Evolutionary conservation across 1,140 invertebrate genomes (phyloP).

Genomic region (Drosophila hydei): DNA sequence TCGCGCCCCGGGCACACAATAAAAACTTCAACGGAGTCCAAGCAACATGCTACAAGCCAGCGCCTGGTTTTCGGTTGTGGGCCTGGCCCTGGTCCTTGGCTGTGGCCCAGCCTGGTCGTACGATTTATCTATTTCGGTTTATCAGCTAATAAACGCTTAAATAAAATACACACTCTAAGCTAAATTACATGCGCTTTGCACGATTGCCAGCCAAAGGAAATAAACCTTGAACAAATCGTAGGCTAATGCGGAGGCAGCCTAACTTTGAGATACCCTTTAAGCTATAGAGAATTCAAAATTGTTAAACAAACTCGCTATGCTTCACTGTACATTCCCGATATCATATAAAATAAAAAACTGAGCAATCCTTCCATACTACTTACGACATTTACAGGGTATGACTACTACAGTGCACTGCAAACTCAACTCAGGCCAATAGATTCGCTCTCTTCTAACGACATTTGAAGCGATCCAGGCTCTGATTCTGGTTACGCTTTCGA

Average conservation of each 20-base stretch:
- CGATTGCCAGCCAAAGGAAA: conserved; percentile 40
- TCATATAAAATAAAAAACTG: not conserved
- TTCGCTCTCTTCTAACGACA: conserved; percentile 69
- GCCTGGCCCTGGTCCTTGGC: not conserved
- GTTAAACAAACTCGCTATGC: too few species aligned
- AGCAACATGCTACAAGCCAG: conserved; percentile 1
- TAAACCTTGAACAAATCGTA: conserved; percentile 16
- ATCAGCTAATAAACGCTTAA: conserved; percentile 82
- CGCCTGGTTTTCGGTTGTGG: not conserved
- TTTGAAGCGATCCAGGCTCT: conserved; percentile 56
- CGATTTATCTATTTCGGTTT: conserved; percentile 80
- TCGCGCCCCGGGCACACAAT: conserved; percentile 58
- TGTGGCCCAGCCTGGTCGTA: conserved; percentile 26
- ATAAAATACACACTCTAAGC: conserved; percentile 82
- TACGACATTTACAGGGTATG: conserved; percentile 1
- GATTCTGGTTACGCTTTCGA: conserved; percentile 2
- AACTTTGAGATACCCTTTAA: conserved; percentile 26
- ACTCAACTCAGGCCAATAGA: conserved; percentile 13
- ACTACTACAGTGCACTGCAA: not conserved
- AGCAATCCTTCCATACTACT: not conserved
- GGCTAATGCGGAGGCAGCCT: not conserved
- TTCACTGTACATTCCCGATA: too few species aligned
- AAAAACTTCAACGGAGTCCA: conserved; percentile 66
- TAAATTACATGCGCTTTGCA: conserved; percentile 73
- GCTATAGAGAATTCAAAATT: too few species aligned